A percentile compares a stretch with the other conserved stretches of the same genome.
Evolutionary conservation across 2,113 vertebrate genomes (phyloP).

Genomic region (Myxocyprinus asiaticus): DNA sequence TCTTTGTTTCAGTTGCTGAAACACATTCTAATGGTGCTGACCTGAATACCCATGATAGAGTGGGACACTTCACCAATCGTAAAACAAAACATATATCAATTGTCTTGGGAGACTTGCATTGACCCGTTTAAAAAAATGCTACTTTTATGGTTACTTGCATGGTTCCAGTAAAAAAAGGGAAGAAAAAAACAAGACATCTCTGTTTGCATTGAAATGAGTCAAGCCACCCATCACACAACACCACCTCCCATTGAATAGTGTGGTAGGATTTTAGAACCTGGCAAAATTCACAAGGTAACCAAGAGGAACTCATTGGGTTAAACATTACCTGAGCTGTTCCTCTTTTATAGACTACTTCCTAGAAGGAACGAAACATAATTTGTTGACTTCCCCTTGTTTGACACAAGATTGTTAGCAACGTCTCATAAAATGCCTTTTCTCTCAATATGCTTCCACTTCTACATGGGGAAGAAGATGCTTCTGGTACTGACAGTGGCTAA

Average conservation of each 20-base stretch:
- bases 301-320: constrained; percentile 43
- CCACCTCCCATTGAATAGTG: constrained; percentile 13
- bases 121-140: too few species aligned
- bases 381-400: constrained; percentile 56
- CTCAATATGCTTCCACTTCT: constrained; percentile 30
- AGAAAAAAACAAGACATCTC: not conserved
- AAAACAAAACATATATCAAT: too few species aligned
- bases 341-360: constrained; percentile 44
- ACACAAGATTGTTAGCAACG: constrained; percentile 40
- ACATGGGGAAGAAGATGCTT: constrained; percentile 3
- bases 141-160: too few species aligned
- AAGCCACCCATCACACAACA: not conserved
- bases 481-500: not conserved
- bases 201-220: not conserved
- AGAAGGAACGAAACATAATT: constrained; percentile 38
- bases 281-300: constrained; percentile 29
- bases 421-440: constrained; percentile 44
- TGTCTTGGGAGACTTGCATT: too few species aligned
- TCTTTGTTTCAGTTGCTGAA: constrained; percentile 31
- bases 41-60: not conserved
- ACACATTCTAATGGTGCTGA: not conserved
- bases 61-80: too few species aligned
- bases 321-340: constrained; percentile 42
- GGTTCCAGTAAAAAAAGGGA: not conserved
- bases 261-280: not conserved